These are phyloP conservation scores for Morpho achilles DNA, from an alignment of 2,888 invertebrate species.

Conservation along the genomic window DNA sequence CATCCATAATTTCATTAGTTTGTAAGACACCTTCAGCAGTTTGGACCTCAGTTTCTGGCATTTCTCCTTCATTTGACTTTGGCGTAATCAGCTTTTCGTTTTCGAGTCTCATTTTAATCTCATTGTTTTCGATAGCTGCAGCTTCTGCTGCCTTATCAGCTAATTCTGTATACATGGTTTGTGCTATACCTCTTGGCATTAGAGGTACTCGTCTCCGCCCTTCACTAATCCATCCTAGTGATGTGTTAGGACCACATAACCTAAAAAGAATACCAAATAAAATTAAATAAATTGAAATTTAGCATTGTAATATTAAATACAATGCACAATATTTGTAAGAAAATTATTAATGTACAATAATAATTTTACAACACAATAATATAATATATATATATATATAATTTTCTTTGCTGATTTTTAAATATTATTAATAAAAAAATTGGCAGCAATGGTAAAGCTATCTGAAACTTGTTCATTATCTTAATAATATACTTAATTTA, in stretches of 20 bases:
- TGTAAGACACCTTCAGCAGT: slow-evolving; percentile 48
- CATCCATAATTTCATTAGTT: slow-evolving; percentile 51
- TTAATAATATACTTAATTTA: no score
- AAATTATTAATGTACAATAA: no score
- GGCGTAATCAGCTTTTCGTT: slow-evolving; percentile 57
- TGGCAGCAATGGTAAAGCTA: no score
- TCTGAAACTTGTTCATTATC: no score
- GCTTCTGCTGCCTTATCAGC: slow-evolving; percentile 87
- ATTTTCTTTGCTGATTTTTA: no score
- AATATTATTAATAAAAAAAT: no score
- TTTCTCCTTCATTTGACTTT: slow-evolving; percentile 54
- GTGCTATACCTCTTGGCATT: slow-evolving; percentile 90
- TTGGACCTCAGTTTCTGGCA: slow-evolving; percentile 49
- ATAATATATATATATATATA: no score
- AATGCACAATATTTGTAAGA: no score
- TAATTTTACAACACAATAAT: no score
- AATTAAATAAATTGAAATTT: no score
- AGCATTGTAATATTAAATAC: no score
- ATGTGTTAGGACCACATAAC: slow-evolving; percentile 83
- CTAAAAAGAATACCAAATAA: slow-evolving; percentile 40
- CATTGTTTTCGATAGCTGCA: slow-evolving; percentile 59
- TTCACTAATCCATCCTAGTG: slow-evolving; percentile 91
- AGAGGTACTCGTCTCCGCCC: slow-evolving; percentile 91
- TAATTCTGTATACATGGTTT: slow-evolving; percentile 89
- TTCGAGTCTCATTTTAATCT: slow-evolving; percentile 57